These are phyloP conservation scores for Drosophila obscura DNA, from an alignment of 1,140 invertebrate genomes.

Conservation along the genomic window DNA sequence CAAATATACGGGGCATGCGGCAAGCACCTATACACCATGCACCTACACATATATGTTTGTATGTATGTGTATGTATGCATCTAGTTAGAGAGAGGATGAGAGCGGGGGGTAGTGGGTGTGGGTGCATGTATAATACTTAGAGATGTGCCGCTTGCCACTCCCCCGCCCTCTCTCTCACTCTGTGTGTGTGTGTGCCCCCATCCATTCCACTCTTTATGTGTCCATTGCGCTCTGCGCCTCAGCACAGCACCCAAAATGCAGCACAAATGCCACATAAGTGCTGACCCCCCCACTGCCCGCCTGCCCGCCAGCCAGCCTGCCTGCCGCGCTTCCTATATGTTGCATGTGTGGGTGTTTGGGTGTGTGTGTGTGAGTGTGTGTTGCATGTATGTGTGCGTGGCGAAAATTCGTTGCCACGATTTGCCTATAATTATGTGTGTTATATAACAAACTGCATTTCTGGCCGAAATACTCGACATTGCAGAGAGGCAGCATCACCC, in stretches of 20 bases:
- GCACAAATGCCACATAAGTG: slow-evolving; percentile 78
- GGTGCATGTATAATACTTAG: slow-evolving; percentile 69
- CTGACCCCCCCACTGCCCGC: neutral
- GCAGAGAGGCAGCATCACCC: neutral
- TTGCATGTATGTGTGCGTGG: slow-evolving; percentile 51
- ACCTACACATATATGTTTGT: slow-evolving; percentile 13
- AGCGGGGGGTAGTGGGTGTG: neutral
- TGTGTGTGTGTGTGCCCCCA: neutral
- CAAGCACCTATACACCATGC: slow-evolving; percentile 46
- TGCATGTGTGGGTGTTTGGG: slow-evolving; percentile 20
- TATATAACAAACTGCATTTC: slow-evolving; percentile 81
- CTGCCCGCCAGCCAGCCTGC: slow-evolving; percentile 37
- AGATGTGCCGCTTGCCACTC: slow-evolving; percentile 42
- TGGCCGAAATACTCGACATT: slow-evolving; percentile 59
- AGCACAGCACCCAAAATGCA: slow-evolving; percentile 55
- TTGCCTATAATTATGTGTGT: slow-evolving; percentile 83
- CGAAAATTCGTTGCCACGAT: slow-evolving; percentile 81
- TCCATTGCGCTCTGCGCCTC: slow-evolving; percentile 56
- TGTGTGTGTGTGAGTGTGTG: slow-evolving; percentile 10
- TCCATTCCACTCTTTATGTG: slow-evolving; percentile 36
- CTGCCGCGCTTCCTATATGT: slow-evolving; percentile 13
- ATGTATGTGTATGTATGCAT: slow-evolving; percentile 24
- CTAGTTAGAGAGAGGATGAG: too few species aligned
- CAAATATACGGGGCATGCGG: slow-evolving; percentile 33
- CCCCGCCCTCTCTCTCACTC: neutral